Percentiles rank a stretch among this genome's conserved stretches.
Evolutionary conservation across 2,888 invertebrate species (phyloP).

Genomic region (Metopia argyrocephala): DNA sequence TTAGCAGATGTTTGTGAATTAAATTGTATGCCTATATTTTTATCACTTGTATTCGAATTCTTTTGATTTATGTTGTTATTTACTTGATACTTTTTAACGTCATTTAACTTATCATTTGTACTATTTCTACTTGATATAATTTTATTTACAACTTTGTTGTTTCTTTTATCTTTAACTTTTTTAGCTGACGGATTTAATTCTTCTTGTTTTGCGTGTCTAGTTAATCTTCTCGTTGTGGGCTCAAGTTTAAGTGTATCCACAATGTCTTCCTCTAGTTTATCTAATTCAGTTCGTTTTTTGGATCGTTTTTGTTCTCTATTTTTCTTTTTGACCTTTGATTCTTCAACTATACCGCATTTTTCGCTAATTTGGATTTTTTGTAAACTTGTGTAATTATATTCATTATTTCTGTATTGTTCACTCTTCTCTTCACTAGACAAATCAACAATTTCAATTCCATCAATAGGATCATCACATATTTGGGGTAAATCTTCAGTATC

Average conservation of each 20-base stretch:
- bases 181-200: neutral
- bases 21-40: neutral
- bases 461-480: slow-evolving; percentile 42
- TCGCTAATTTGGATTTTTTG: neutral
- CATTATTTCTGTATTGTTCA: neutral
- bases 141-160: neutral
- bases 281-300: slow-evolving; percentile 26
- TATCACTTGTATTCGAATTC: neutral
- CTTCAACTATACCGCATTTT: neutral
- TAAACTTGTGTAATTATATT: neutral
- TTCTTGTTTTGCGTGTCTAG: slow-evolving; percentile 15
- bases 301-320: neutral
- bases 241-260: slow-evolving; percentile 35
- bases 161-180: slow-evolving; percentile 6
- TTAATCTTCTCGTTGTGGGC: slow-evolving; percentile 1
- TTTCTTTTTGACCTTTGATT: neutral
- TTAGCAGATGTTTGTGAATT: neutral
- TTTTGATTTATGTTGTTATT: neutral
- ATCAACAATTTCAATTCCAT: slow-evolving; percentile 51
- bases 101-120: neutral
- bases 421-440: slow-evolving; percentile 52
- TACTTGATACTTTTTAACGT: neutral
- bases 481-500: slow-evolving; percentile 54
- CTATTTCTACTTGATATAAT: neutral
- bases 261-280: slow-evolving; percentile 39